These are phyloP conservation scores for Chaitophorus viminalis DNA, from an alignment of 2,888 invertebrate genomes.

Conservation along the genomic window DNA sequence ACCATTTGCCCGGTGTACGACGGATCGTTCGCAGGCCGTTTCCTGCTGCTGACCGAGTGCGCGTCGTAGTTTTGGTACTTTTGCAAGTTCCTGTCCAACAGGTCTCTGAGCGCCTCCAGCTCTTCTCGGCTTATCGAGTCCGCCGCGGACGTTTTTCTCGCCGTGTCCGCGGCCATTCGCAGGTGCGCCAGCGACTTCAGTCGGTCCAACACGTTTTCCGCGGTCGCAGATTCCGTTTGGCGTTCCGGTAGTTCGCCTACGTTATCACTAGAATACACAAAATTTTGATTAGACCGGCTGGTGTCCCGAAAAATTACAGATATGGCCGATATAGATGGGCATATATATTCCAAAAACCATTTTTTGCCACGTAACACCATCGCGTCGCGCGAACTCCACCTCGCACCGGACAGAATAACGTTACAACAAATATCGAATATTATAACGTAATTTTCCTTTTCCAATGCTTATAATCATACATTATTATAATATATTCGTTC, in stretches of 20 bases:
- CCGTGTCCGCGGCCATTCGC: slow-evolving; percentile 39
- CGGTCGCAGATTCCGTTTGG: neutral
- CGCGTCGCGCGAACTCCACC: neutral
- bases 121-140: slow-evolving; percentile 19
- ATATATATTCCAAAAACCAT: neutral
- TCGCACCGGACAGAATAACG: neutral
- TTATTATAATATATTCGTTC: neutral
- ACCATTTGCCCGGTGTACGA: slow-evolving; percentile 51
- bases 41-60: neutral
- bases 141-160: neutral
- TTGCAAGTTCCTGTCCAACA: slow-evolving; percentile 34
- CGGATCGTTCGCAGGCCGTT: slow-evolving; percentile 40
- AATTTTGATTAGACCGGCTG: neutral
- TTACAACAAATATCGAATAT: neutral
- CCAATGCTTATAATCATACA: too few relatives aligned
- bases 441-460: neutral
- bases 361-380: neutral
- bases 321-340: too few relatives aligned
- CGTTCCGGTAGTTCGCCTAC: neutral
- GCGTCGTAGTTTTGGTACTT: slow-evolving; percentile 43
- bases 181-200: slow-evolving; percentile 50
- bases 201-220: slow-evolving; percentile 27
- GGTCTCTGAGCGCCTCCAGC: slow-evolving; percentile 38
- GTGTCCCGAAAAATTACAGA: neutral
- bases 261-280: slow-evolving; percentile 47